Conservation (phyloP, 2,888 invertebrate genomes). For the Drosophila borborema region DNA sequence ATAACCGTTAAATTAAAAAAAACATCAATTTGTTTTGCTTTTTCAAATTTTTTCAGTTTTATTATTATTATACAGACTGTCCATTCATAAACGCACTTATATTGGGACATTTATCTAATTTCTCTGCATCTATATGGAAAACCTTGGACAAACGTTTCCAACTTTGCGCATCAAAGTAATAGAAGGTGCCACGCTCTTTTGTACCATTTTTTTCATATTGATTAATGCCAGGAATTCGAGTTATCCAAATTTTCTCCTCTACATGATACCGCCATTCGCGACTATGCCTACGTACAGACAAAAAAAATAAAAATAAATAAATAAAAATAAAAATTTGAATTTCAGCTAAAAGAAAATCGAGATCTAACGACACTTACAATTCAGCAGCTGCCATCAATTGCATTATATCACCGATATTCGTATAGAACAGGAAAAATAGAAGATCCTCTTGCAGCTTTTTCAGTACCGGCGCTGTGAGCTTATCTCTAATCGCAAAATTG, state of each 20-base stretch:
- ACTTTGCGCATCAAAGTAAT: conserved; percentile 99
- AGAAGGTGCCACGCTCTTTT: conserved; percentile 99
- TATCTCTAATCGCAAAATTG: conserved; percentile 97
- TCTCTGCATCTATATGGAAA: conserved; percentile 99
- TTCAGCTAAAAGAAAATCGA: not conserved
- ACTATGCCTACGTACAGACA: conserved; percentile 90
- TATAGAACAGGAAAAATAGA: conserved; percentile 99
- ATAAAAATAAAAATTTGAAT: conserved; percentile 29
- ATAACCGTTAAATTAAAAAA: conserved; percentile 5
- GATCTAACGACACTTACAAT: conserved; percentile 89
- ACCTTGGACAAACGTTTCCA: conserved; percentile 99
- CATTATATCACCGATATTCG: conserved; percentile 98
- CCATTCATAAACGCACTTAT: conserved; percentile 86
- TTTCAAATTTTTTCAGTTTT: conserved; percentile 83
- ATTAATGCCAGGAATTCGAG: conserved; percentile 97
- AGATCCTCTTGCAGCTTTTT: conserved; percentile 99
- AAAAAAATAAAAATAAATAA: no score
- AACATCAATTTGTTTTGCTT: conserved; percentile 48
- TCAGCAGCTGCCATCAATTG: conserved; percentile 99
- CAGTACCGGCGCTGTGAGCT: conserved; percentile 97
- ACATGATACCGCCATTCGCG: conserved; percentile 99
- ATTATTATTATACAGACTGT: conserved; percentile 86
- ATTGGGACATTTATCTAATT: conserved; percentile 92
- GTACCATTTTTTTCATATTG: conserved; percentile 97
- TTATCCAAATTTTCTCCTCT: conserved; percentile 99